A percentile compares a stretch with the other conserved stretches of the same genome.
Conservation (phyloP, 2,797 vertebrate genomes). For the Pseudocheirus occidentalis region DNA sequence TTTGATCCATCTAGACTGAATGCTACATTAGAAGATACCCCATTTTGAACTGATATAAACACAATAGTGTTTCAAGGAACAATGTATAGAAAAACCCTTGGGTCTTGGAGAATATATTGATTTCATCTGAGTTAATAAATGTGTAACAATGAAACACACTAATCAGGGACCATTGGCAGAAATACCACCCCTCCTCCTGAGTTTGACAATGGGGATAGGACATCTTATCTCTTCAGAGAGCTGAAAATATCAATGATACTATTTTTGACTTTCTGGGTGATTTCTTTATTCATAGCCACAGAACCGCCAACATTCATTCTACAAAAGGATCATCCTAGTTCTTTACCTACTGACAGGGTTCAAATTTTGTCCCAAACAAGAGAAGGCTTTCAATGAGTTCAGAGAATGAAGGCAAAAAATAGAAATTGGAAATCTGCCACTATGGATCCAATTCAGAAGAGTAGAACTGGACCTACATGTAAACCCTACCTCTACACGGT, state of each 20-base stretch:
- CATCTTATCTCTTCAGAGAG: background rate
- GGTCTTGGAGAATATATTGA: slow-evolving; percentile 65
- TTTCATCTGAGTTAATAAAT: slow-evolving; percentile 69
- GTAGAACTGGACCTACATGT: fast-evolving
- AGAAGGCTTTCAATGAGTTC: background rate
- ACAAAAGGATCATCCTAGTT: slow-evolving; percentile 58
- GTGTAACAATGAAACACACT: slow-evolving; percentile 54
- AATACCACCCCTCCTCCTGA: slow-evolving; percentile 70
- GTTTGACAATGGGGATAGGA: slow-evolving; percentile 2
- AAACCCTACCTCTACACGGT: fast-evolving
- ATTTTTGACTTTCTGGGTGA: slow-evolving; percentile 17
- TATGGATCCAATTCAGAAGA: background rate
- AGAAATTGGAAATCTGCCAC: background rate
- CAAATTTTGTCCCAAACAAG: slow-evolving; percentile 1
- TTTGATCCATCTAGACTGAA: slow-evolving; percentile 70
- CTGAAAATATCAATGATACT: slow-evolving; percentile 46
- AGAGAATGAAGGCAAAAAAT: background rate
- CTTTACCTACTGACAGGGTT: slow-evolving; percentile 28
- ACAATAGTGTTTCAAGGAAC: slow-evolving; percentile 69
- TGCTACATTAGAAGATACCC: slow-evolving; percentile 63
- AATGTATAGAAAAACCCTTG: slow-evolving; percentile 44
- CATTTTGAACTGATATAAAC: slow-evolving; percentile 49
- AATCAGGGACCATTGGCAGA: slow-evolving; percentile 65
- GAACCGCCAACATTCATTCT: background rate
- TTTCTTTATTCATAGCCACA: slow-evolving; percentile 69